Evolutionary conservation across 2,113 vertebrate genomes (phyloP).

Genomic region (Cavia porcellus): DNA sequence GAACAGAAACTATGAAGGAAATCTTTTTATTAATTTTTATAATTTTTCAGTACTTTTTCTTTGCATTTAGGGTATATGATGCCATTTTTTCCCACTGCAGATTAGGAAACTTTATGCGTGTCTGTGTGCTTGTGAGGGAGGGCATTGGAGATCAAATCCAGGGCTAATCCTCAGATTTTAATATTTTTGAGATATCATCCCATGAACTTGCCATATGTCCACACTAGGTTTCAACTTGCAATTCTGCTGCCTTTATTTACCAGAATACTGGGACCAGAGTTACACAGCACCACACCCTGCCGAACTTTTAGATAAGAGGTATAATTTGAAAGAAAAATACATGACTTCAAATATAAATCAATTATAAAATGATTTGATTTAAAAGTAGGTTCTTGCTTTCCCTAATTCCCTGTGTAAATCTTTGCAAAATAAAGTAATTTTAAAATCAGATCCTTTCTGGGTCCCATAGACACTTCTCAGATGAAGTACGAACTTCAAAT

Average conservation of each 20-base stretch:
- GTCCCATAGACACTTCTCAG: neutral
- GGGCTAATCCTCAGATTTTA: neutral
- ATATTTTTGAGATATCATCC: neutral
- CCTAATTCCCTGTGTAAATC: neutral
- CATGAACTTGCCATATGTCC: neutral
- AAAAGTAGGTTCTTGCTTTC: neutral
- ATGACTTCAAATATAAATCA: neutral
- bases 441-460: neutral
- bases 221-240: neutral
- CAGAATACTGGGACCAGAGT: neutral
- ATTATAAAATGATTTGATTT: slow-evolving; percentile 4
- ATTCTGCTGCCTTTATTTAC: neutral
- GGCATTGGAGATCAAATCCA: neutral
- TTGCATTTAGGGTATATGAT: neutral
- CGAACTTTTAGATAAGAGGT: neutral
- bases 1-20: neutral
- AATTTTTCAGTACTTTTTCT: neutral
- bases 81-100: neutral
- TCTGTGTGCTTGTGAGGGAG: neutral
- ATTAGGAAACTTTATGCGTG: neutral
- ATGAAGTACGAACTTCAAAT: neutral
- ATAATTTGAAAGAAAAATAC: neutral
- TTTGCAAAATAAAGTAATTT: slow-evolving; percentile 1
- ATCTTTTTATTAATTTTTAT: neutral
- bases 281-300: neutral